Conservation (phyloP, 1,140 invertebrate species). For the Lasioglossum albipes region DNA sequence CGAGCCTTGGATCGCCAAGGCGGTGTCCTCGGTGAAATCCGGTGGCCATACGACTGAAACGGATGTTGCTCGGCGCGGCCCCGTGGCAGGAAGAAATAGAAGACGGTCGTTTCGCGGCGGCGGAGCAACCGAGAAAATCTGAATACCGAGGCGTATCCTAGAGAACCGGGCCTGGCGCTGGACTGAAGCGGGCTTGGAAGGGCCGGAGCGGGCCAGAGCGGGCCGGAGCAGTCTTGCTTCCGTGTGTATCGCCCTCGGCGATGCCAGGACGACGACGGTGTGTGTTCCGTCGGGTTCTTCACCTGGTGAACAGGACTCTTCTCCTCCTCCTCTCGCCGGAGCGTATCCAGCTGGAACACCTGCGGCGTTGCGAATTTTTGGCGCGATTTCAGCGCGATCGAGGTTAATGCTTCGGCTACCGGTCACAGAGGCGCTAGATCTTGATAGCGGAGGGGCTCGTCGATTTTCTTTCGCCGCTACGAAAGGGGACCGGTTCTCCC, state of each 20-base stretch:
- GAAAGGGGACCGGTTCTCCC: not conserved
- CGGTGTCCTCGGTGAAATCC: conserved; percentile 8
- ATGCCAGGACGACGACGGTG: not conserved
- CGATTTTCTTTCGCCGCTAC: not conserved
- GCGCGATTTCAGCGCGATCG: conserved; percentile 1
- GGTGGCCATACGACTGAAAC: conserved; percentile 5
- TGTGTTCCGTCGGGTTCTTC: conserved; percentile 49
- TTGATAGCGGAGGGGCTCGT: not conserved
- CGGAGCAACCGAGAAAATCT: conserved; percentile 19
- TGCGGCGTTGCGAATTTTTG: conserved; percentile 8
- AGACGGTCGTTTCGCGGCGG: conserved; percentile 15
- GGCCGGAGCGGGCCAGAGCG: too few relatives aligned
- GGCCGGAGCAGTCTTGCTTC: conserved; percentile 44
- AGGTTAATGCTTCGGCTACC: not conserved
- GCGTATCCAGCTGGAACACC: conserved; percentile 26
- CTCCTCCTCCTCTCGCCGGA: conserved; percentile 1
- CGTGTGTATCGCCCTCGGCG: conserved; percentile 53
- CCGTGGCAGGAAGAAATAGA: conserved; percentile 15
- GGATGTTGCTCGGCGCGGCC: conserved; percentile 17
- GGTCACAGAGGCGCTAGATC: not conserved
- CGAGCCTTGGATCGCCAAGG: not conserved
- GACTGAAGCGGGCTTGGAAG: too few relatives aligned
- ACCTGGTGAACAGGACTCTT: not conserved
- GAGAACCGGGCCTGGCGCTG: too few relatives aligned
- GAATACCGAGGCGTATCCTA: conserved; percentile 34